phyloP scores from a whole-genome alignment of 2,888 invertebrate species.

The Hypselothyrea guttata region DNA sequence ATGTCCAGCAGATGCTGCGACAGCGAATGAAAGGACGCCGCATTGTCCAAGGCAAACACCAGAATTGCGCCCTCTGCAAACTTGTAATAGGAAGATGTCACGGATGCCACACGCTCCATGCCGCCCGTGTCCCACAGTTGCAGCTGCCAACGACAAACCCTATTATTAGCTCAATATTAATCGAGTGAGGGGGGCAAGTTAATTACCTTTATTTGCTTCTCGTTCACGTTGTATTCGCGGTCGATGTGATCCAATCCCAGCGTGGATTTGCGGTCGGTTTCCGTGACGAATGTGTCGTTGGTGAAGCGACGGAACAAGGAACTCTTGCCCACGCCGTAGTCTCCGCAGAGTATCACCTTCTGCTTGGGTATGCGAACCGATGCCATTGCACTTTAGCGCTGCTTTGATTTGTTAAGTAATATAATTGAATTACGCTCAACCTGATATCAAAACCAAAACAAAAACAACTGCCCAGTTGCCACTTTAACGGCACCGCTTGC shows the following conservation, averaged over 20 bases:
- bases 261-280: constrained; percentile 92
- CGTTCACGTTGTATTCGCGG: constrained; percentile 89
- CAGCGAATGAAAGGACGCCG: constrained; percentile 94
- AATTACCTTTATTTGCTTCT: constrained; percentile 84
- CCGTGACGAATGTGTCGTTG: constrained; percentile 86
- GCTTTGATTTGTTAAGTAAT: constrained; percentile 21
- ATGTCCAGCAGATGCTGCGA: constrained; percentile 96
- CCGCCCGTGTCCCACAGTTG: constrained; percentile 98
- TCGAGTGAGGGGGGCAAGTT: too few species aligned
- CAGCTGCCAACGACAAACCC: too few species aligned
- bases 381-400: constrained; percentile 85
- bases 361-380: constrained; percentile 91
- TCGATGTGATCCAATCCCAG: constrained; percentile 95
- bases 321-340: constrained; percentile 97
- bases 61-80: constrained; percentile 97
- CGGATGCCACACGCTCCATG: constrained; percentile 97
- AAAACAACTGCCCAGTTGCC: constrained; percentile 23
- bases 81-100: constrained; percentile 97
- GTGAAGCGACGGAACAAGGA: constrained; percentile 95
- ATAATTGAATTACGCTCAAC: constrained; percentile 42
- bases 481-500: constrained; percentile 19
- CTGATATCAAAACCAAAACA: constrained; percentile 28
- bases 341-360: constrained; percentile 96
- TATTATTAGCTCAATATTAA: too few species aligned
- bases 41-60: constrained; percentile 94